Base-by-base conservation (phyloP, 2,113 vertebrate genomes). In the Pelusios castaneus region DNA sequence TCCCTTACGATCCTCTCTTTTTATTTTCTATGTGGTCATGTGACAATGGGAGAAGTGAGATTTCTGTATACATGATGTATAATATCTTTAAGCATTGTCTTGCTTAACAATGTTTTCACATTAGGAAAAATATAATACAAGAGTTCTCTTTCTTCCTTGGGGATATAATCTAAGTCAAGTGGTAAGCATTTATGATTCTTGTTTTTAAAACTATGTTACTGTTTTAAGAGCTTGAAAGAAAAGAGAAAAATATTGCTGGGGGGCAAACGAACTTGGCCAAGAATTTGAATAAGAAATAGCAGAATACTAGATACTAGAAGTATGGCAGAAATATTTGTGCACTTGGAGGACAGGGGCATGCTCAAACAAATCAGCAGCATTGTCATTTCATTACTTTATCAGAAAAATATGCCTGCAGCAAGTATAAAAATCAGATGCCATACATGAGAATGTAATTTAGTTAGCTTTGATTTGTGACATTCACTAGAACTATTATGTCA, bases 51-150 rank as follows among this genome's bases (percentile, higher is more conserved):
- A 96, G 95, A 84, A 70, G 83, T 1, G 94, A 93, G 86, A 73
- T 97, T 93, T 95, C 97, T 80, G 93, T 97, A 87, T 95, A 96
- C 89, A 98, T 92, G 58, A 97, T 98, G 95, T 98, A 97, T 97
- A 47, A 93, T 94, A 27, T 96, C 96, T 56, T 95, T 98, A 93
- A 97, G 95, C 90, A 95, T 97, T 79, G 89, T 97, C 89, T 96
- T 98, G 78, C 94, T 98, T 95, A 98, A 97, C 67, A 78, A 97
- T 97, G 96, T 95, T 97, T 86, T 97, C 97, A 34, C 97, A 98
- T 84, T 98, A 97, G 98, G 98, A 97, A 92, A 98, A 98, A 89
- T 97, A 97, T 38, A 98, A 97, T 92, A 98, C 97, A 76, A 97
- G 97, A 86, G 94, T 98, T 83, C 97, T 98, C 89, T 97, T 97